Base-by-base conservation (phyloP, 2,113 vertebrate genomes). In the Chitala chitala region DNA sequence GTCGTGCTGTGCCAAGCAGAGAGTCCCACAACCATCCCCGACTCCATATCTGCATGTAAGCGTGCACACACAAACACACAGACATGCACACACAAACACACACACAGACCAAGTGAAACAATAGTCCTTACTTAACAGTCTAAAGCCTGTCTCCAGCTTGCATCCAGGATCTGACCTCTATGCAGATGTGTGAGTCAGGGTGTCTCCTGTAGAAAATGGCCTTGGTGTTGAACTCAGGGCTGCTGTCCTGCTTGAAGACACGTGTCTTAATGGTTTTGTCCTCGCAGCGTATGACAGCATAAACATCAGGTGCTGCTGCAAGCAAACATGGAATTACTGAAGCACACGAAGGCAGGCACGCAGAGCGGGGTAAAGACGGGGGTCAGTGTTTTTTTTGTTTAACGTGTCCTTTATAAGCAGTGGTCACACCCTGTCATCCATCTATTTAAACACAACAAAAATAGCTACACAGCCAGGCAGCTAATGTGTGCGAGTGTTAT, bases 21-120 rank as follows among this genome's bases (percentile, higher is more conserved):
- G 82, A 74, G 82, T 93, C 90, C 86, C 87, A 89, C 73, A 89
- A 69, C 20, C 84, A 78, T 36, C 88, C 86, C 73, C 79, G 82
- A 69, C 69, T 80, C 89, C 90, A 93, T 1, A 93, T 3, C 92
- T 93, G n/a, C n/a, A n/a, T n/a, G n/a, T n/a, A n/a, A n/a, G n/a
- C n/a, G n/a, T n/a, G n/a, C n/a, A 72, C 24, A 69, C 46, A 40
- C 12, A 78, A 54, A 68, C 5, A 71, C 36, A 76, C 1, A 59
- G 12, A 56, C 9, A 63, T 8, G 56, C n/a, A n/a, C n/a, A n/a
- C n/a, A 72, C 24, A 69, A 31, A 40, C 12, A 78, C 59, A 68
- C 5, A 71, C 36, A 76, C 1, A 59, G 12, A 56, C 9, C 55
- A 6, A 63, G 29, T 68, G 64, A 73, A 4, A 66, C 59, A 48